phyloP scores from a whole-genome alignment of 2,797 vertebrate genomes.

The Lerista edwardsae region DNA sequence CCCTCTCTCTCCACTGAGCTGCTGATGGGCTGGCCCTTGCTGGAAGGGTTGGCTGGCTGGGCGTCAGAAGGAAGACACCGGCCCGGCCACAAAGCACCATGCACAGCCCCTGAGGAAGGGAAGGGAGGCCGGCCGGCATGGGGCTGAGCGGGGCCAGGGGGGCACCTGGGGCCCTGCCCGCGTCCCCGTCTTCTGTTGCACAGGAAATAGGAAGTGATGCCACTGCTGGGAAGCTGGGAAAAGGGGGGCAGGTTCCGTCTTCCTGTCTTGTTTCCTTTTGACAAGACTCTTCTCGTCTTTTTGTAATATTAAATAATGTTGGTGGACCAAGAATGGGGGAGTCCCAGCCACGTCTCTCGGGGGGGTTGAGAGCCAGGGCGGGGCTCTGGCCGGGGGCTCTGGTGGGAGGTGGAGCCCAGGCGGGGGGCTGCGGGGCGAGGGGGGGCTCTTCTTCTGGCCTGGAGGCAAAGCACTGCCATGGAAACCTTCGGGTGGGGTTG shows the following conservation, averaged over 20 bases:
- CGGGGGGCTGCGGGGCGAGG: too few species aligned
- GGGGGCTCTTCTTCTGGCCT: too few species aligned
- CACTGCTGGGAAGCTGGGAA: conserved; percentile 27
- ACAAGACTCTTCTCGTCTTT: neutral
- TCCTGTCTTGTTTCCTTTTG: neutral
- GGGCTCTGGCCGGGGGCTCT: neutral
- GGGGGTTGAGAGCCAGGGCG: neutral
- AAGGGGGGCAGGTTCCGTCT: neutral
- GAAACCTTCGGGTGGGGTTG: too few species aligned
- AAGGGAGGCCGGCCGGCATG: too few species aligned
- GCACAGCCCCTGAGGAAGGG: too few species aligned
- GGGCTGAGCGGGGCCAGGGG: fast-evolving
- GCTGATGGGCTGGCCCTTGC: neutral
- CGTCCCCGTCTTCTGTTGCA: too few species aligned
- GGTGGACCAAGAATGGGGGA: neutral
- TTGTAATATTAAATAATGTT: conserved; percentile 16
- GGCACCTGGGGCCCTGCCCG: neutral
- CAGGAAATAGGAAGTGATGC: too few species aligned
- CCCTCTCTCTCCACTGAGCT: neutral
- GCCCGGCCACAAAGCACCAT: neutral
- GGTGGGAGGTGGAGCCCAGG: too few species aligned
- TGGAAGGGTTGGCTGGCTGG: too few species aligned
- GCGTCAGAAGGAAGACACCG: neutral
- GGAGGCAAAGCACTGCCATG: too few species aligned
- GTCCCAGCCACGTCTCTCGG: neutral